Base-by-base conservation (phyloP, 1,140 invertebrate species). In the Magallana ariakensis region DNA sequence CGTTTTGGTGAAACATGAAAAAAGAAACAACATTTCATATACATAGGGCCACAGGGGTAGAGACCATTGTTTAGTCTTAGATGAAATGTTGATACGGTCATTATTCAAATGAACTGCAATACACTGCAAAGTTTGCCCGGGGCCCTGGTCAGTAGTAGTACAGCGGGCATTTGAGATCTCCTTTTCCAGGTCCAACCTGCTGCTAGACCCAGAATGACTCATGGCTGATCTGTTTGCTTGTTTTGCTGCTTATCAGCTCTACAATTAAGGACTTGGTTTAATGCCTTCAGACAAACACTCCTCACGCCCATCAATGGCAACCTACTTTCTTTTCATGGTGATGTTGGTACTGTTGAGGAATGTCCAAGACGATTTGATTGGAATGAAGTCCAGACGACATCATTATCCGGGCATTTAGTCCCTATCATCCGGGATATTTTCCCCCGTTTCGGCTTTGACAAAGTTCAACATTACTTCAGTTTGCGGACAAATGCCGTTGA, bases 211-310 rank as follows among this genome's bases (percentile, higher is more conserved):
- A 70, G 19, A 75, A 26, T 75, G 66, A 75, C 66, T 75, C 66
- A 75, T 26, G 66, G 10, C 26, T 75, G 22, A 75, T 75, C 22
- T 26, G 66, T 75, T 26, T 75, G 15, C 66, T 75, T 75, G 66
- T 75, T 75, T 33, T 75, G 66, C 33, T 75, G 66, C 66, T 75
- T 75, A 75, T 75, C 66, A 26, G 66, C 66, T 75, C 66, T 26
- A 75, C 66, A 75, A 75, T 26, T 54, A 82, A 56, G 80, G 80
- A 56, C 33, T 82, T 82, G 54, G 19, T 82, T 82, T 82, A 82
- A 82, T 82, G 55, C 15, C 19, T 54, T 56, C 55, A 56, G 80
- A 56, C 80, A 82, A 82, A 82, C 80, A 82, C 53, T 82, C 53
- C 80, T 54, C 80, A 82, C 80, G 55, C 80, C 80, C 55, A 82